Base-by-base conservation (phyloP, 1,140 invertebrate genomes). In the Ditylenchus dipsaci region DNA sequence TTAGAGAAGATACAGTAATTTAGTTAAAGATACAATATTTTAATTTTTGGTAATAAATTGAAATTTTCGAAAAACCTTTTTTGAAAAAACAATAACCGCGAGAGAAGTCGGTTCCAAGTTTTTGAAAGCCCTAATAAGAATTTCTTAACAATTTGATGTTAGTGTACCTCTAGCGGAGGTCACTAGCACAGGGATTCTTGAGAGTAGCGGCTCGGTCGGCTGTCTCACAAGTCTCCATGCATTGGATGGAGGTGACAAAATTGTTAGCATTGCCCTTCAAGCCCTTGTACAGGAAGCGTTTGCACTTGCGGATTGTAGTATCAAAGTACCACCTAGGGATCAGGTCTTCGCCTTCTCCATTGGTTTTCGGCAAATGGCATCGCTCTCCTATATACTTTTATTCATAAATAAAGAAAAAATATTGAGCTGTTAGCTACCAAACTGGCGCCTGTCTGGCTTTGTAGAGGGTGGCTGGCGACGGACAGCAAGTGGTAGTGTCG, bases 321-420 rank as follows among this genome's bases (percentile, higher is more conserved):
- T 82, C 80, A 66, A 71, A 82, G 67, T 78, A 82, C 81, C 82
- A 82, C 53, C 80, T 72, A 15, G 80, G 72, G 23, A 82, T 78
- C 7, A 83, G 30, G 27, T 76, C 74, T 19, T 78, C 75, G 5
- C 80, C 81, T 27, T 72, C 74, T 26, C 80, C 80, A n/a, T 64
- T 74, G 19, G 72, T 56, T n/a, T 73, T 65, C 1, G 74, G 59
- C 65, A 78, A 66, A 29, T 73, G 61, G 62, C 79, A 81, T 21
- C 67, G 62, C 27, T 78, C 71, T 49, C 64, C 77, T 65, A 65
- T 27, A 69, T 29, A 59, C n/a, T n/a, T 17, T 57, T 19, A 11
- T 38, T 27, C 11, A 8, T 30, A 1, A 27, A 11, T 49, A 71
- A 42, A 26, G 19, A 19, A 29, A 23, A 60, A 69, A 69, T 13